Evolutionary conservation across 2,888 invertebrate genomes (phyloP).

Genomic region (Catotricha subobsoleta): DNA sequence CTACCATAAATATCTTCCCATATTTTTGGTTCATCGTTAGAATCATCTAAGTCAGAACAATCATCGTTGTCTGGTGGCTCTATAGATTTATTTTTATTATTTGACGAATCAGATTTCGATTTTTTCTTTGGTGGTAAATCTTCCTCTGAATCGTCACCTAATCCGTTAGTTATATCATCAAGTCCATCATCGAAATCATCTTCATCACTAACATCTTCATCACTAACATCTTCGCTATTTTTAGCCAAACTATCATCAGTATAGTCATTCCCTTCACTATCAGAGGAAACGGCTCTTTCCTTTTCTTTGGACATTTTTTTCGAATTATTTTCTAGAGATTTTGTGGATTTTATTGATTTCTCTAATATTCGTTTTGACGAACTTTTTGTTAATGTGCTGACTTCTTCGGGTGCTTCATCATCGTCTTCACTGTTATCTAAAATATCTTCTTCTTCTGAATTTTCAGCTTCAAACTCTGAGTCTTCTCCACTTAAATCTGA

Average conservation of each 20-base stretch:
- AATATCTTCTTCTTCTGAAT: constrained; percentile 10
- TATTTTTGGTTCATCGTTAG: constrained; percentile 10
- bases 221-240: constrained; percentile 5
- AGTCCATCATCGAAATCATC: constrained; percentile 10
- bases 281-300: background rate
- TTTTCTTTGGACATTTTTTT: background rate
- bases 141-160: constrained; percentile 11
- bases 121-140: constrained; percentile 10
- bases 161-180: constrained; percentile 10
- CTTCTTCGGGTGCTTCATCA: constrained; percentile 6
- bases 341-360: background rate
- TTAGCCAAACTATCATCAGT: constrained; percentile 5
- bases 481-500: constrained; percentile 16
- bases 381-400: background rate
- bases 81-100: too few relatives aligned
- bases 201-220: constrained; percentile 6
- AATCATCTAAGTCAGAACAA: constrained; percentile 11
- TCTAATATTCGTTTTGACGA: constrained; percentile 1
- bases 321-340: too few relatives aligned
- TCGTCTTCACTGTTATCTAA: constrained; percentile 8
- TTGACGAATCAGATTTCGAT: background rate
- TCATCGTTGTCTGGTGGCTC: constrained; percentile 9
- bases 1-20: constrained; percentile 94
- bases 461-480: constrained; percentile 10
- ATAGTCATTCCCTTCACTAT: too few relatives aligned